Evolutionary conservation across 2,113 vertebrate species (phyloP), one percentile per base, ranked within the genome.

Genomic region (Oostethus manadensis): DNA sequence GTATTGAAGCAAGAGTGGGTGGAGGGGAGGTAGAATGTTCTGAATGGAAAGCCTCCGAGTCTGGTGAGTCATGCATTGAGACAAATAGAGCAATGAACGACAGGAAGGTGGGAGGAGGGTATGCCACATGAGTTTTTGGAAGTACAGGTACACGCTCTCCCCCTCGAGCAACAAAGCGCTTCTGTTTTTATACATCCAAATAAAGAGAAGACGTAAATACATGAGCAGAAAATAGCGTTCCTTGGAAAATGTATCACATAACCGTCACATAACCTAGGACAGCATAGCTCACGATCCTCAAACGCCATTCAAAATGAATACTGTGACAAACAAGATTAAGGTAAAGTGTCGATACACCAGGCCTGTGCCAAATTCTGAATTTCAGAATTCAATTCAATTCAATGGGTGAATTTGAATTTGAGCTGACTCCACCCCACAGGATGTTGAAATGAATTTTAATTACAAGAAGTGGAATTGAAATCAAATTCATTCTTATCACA

Each of bases 41-140:
- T 81, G 70, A 80, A 80, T 78, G 69, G 78, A 81, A 68, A 46
- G 66, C 63, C 66, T 62, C 33, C 10, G 56, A 72, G 83, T 69
- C 35, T 53, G 64, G 70, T 82, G 80, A 82, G 63, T 79, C 70
- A 82, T 60, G 48, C 50, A 64, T 60, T 35, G 4, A 68, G 58
- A 73, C 61, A 78, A 78, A 74, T 60, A 57, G 68, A 70, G 63
- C 61, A 73, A 62, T 57, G 53, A 73, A 51, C 60, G 56, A 59
- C 56, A 50, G 49, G 46, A 44, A 22, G 21, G 60, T 22, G 22
- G 23, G 59, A 58, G 44, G 42, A 4, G 50, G 48, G 55, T 50
- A 11, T 33, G 58, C 23, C 48, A 45, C 22, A 51, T 29, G 10
- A 33, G 38, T 47, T 65, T 51, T 73, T 1, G 48, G 51, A 67